A percentile compares a stretch with the other conserved stretches of the same genome.
Conservation (phyloP, 2,797 vertebrate genomes). For the Peromyscus eremicus region DNA sequence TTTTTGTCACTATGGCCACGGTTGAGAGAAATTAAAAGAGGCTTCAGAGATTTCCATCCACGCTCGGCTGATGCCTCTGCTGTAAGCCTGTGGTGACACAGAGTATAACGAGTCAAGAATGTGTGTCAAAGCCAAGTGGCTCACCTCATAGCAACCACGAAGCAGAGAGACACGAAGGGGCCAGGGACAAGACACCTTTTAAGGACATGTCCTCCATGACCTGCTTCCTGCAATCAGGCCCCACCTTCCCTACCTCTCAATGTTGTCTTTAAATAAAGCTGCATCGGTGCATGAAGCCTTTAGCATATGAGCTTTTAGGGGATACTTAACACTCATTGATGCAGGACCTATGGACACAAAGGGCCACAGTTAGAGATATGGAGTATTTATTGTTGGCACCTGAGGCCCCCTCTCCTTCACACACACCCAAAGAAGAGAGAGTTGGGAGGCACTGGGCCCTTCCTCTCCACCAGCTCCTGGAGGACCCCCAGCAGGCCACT, state of each 20-base stretch:
- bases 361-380: neutral
- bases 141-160: neutral
- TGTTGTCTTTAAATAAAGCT: neutral
- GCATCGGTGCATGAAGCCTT: neutral
- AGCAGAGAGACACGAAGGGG: neutral
- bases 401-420: neutral
- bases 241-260: neutral
- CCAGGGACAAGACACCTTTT: neutral
- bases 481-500: neutral
- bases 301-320: neutral
- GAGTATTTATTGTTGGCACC: neutral
- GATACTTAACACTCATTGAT: neutral
- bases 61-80: neutral
- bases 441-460: neutral
- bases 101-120: neutral
- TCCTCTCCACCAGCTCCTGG: neutral
- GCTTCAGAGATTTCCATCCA: neutral
- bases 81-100: neutral
- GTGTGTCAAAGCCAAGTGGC: neutral
- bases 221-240: neutral
- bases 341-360: neutral
- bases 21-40: neutral
- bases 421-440: neutral
- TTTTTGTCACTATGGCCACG: neutral
- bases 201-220: neutral